These are phyloP conservation scores for Lepilemur septentrionalis DNA, from an alignment of 2,797 vertebrate genomes.

Conservation along the genomic window DNA sequence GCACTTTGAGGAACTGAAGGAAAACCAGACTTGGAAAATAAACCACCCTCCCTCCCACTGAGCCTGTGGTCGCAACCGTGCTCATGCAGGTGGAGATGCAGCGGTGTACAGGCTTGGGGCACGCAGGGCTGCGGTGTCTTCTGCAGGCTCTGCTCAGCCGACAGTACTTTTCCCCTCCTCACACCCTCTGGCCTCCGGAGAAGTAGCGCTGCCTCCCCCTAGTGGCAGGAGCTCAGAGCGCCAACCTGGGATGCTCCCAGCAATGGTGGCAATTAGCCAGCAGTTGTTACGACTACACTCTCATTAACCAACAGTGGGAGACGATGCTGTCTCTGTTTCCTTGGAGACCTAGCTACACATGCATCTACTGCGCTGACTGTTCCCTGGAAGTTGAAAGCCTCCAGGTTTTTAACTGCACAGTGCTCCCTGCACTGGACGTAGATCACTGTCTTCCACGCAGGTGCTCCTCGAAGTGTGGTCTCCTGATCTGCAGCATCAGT, in stretches of 20 bases:
- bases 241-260: background rate
- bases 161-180: conserved; percentile 64
- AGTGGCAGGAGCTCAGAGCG: background rate
- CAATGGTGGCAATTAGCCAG: background rate
- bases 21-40: background rate
- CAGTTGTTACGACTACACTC: background rate
- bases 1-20: background rate
- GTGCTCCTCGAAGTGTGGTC: background rate
- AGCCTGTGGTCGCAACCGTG: background rate
- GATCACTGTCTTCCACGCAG: background rate
- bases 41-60: fast-evolving
- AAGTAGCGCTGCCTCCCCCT: conserved; percentile 45
- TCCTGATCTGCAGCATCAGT: background rate
- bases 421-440: fast-evolving
- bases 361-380: background rate
- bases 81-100: background rate
- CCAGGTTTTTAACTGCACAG: background rate
- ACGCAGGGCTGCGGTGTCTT: background rate
- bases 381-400: background rate
- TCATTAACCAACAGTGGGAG: background rate
- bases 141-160: background rate
- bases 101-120: background rate
- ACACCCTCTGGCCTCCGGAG: background rate
- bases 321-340: background rate
- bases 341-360: background rate